Conservation (phyloP, 2,797 vertebrate species). For the Scarus forsteni region DNA sequence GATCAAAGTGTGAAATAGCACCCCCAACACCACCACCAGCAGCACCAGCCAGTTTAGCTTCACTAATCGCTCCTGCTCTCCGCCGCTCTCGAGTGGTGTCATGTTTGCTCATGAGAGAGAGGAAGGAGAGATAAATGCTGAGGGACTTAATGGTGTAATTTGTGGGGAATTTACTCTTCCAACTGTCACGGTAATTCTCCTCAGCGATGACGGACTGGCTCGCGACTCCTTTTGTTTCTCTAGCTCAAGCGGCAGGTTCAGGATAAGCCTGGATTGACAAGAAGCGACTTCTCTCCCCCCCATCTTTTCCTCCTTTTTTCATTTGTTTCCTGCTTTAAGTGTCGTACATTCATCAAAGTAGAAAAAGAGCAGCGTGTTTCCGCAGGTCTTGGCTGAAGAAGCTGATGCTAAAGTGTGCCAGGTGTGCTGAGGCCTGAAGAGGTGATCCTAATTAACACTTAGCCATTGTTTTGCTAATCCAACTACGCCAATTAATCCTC, state of each 20-base stretch:
- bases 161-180: conserved; percentile 65
- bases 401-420: neutral
- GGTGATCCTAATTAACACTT: conserved; percentile 49
- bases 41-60: conserved; percentile 49
- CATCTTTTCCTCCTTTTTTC: conserved; percentile 1
- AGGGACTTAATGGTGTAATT: conserved; percentile 70
- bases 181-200: conserved; percentile 69
- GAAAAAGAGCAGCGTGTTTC: conserved; percentile 14
- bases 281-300: conserved; percentile 39
- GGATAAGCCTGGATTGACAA: conserved; percentile 47
- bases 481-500: conserved; percentile 18
- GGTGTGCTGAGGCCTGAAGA: conserved; percentile 41
- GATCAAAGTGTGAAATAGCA: conserved; percentile 75
- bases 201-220: conserved; percentile 55
- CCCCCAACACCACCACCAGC: neutral
- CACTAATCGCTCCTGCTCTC: conserved; percentile 62
- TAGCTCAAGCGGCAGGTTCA: conserved; percentile 32
- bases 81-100: conserved; percentile 53
- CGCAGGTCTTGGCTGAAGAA: neutral
- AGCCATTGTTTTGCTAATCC: conserved; percentile 21
- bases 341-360: conserved; percentile 38
- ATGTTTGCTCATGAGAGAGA: conserved; percentile 52
- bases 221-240: conserved; percentile 49
- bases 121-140: conserved; percentile 46
- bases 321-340: conserved; percentile 52